Base-by-base conservation (phyloP, 2,113 vertebrate genomes). In the Chelonoidis abingdonii region DNA sequence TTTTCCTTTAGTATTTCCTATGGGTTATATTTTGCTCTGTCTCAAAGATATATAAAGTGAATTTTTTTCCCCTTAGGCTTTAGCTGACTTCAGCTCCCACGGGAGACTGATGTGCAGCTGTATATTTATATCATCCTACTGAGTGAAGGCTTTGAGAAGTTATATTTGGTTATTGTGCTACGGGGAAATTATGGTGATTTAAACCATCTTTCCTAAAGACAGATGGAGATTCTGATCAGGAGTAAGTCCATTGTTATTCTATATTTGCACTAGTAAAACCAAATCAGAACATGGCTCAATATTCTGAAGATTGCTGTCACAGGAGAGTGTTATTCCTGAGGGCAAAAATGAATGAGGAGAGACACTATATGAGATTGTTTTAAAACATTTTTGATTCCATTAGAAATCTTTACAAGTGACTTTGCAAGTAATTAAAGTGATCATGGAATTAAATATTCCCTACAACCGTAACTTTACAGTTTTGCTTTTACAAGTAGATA, bases 51-150 rank as follows among this genome's bases (percentile, higher is more conserved):
- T 41, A 65, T 8, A 5, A 41, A 84, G 21, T 59, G 82, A 95
- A 95, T 89, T 83, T 89, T 95, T 96, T 93, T 81, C 81, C 83
- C 80, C 49, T 65, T 2, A 3, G 76, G 7, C 76, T 96, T 97
- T 94, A 0, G 27, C 93, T 93, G 88, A 96, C 81, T 94, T 95
- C 53, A 94, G 84, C 79, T 92, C 86, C 80, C 83, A n/a, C 65
- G 90, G 93, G 93, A 94, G 54, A 56, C 35, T 1, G 6, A 53
- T 31, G 2, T 2, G 10, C 93, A 96, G 81, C 72, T 86, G 65
- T 86, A 85, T 0, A 0, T 86, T 90, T 86, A 91, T 89, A 22
- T 35, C 53, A 17, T 69, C 95, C 11, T 80, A 84, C 80, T 53
- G 87, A 95, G 88, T 2, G 53, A 89, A 88, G 92, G 89, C 78